Base-by-base conservation (phyloP, 1,140 invertebrate species). In the Drosophila teissieri region DNA sequence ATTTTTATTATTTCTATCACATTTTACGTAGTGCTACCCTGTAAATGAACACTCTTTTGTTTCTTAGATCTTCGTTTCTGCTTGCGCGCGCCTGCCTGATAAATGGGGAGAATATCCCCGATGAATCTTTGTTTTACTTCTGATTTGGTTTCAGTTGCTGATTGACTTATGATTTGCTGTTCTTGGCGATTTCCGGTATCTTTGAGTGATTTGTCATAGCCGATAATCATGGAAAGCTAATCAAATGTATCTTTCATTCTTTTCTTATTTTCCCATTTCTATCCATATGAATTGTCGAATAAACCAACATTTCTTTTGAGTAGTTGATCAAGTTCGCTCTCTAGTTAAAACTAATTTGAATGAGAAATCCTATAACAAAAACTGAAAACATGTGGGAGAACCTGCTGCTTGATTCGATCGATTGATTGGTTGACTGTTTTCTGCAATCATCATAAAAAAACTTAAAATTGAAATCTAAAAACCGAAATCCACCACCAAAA, bases 201-300 rank as follows among this genome's bases (percentile, higher is more conserved):
- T 75, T 55, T 74, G 73, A 56, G 44, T 70, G 57, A 65, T 40
- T 75, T 14, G 69, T 63, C 39, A 45, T 73, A 75, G 75, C 36
- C 46, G 64, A 76, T 82, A 52, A 68, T 75, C 70, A 79, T 83
- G 83, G 73, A 70, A 88, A 83, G 83, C 83, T 86, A 86, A 86
- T 86, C 79, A 88, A 86, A 65, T 76, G 73, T 88, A 51, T 85
- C 65, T 82, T 85, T 77, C 83, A 82, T 86, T 86, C 83, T 86
- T 88, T 86, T 86, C 83, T 77, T 88, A 39, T 79, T 83, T 88
- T 68, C 61, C 61, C 70, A 78, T 62, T 75, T 75, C 64, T 37
- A 55, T 56, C 63, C 51, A 57, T 60, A 67, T 15, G 24, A 63
- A 69, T 63, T 39, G 53, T 40, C 49, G 56, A 78, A 60, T 46